Conservation (phyloP, 2,113 vertebrate species). For the Chloropsis hardwickii region DNA sequence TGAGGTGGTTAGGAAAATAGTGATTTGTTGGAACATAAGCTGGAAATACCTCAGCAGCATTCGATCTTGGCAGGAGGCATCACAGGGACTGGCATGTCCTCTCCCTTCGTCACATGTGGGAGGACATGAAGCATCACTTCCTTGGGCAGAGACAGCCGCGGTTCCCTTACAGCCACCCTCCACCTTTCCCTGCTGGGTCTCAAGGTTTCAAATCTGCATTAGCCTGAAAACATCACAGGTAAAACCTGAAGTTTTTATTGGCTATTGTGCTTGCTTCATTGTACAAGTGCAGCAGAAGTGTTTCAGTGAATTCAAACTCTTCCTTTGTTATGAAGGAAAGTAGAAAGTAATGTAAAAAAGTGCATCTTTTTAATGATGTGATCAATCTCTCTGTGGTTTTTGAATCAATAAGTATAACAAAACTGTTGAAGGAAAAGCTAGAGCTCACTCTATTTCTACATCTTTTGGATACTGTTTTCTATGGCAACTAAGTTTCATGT, state of each 20-base stretch:
- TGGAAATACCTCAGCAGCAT: not conserved
- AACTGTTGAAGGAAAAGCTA: not conserved
- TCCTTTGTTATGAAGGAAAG: not conserved
- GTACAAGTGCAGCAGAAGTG: not conserved
- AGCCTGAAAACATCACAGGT: not conserved
- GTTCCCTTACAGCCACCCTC: accelerated
- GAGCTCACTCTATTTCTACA: not conserved
- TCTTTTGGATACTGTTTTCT: not conserved
- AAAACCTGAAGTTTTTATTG: not conserved
- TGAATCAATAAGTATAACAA: not conserved
- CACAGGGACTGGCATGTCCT: not conserved
- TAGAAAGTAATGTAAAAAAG: not conserved
- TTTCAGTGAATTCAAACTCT: not conserved
- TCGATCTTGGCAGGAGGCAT: accelerated
- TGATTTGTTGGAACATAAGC: not conserved
- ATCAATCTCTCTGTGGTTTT: not conserved
- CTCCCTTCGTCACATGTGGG: accelerated
- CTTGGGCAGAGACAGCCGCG: accelerated
- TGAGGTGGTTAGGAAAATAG: not conserved
- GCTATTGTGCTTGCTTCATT: accelerated
- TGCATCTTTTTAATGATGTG: not conserved
- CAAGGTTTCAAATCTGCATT: not conserved
- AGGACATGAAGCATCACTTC: not conserved
- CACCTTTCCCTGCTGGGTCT: accelerated
- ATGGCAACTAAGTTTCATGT: not conserved